These are phyloP conservation scores for Acanthopagrus latus DNA, from an alignment of 2,797 vertebrate species.

Conservation along the genomic window DNA sequence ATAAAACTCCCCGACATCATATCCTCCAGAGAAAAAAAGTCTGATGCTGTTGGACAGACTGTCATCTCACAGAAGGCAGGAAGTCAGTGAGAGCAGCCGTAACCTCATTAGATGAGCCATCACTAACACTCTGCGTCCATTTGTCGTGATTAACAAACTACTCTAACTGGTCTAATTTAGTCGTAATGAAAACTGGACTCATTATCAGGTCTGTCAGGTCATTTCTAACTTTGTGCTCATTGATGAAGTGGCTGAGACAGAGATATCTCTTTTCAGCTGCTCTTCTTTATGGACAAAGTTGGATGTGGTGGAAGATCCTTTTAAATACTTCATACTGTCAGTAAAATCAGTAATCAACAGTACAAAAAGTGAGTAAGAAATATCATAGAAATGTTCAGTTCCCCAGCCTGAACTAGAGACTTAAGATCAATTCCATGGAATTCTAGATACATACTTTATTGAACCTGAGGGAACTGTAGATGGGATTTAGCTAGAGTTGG, in stretches of 20 bases:
- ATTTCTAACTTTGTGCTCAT: constrained; percentile 7
- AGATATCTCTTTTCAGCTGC: not conserved
- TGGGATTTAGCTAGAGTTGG: too few relatives aligned
- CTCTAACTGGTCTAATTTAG: constrained; percentile 3
- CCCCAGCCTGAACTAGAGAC: not conserved
- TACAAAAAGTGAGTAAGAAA: not conserved
- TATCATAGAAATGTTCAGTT: not conserved
- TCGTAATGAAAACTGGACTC: constrained; percentile 2
- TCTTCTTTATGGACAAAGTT: not conserved
- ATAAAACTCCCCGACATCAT: not conserved
- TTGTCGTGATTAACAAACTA: constrained; percentile 16
- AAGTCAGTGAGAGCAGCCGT: not conserved
- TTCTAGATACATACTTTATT: too few relatives aligned
- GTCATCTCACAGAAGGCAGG: not conserved
- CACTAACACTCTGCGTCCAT: constrained; percentile 19
- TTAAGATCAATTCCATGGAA: not conserved
- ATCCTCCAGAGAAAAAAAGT: not conserved
- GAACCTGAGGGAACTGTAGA: too few relatives aligned
- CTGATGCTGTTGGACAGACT: not conserved
- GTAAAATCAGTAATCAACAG: not conserved
- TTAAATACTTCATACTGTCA: not conserved
- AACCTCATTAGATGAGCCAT: constrained; percentile 27
- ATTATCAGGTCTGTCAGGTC: constrained; percentile 25
- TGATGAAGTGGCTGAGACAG: constrained; percentile 12
- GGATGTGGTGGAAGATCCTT: not conserved